A percentile compares a stretch with the other conserved stretches of the same genome.
These are phyloP conservation scores for Tiphia femorata DNA, from an alignment of 2,888 invertebrate genomes.

Conservation along the genomic window DNA sequence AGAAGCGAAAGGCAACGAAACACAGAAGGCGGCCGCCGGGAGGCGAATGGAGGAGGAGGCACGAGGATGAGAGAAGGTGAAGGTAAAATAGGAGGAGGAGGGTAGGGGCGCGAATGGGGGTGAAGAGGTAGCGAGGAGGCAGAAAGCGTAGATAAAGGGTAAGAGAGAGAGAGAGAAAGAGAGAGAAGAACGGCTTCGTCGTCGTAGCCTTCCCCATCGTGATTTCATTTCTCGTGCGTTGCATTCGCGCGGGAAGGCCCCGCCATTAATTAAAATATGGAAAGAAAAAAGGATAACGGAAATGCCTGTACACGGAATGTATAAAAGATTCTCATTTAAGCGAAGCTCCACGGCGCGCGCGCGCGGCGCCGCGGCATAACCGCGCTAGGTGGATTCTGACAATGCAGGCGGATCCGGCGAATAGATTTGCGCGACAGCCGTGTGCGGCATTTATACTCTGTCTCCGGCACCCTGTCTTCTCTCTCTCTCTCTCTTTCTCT, in stretches of 20 bases:
- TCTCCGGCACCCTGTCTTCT: too few relatives aligned
- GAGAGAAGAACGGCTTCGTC: slow-evolving; percentile 22
- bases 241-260: slow-evolving; percentile 42
- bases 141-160: neutral
- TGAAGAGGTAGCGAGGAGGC: too few relatives aligned
- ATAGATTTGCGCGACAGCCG: slow-evolving; percentile 47
- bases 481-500: neutral
- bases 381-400: slow-evolving; percentile 45
- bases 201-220: too few relatives aligned
- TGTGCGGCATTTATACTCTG: slow-evolving; percentile 43
- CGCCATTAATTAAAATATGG: slow-evolving; percentile 58
- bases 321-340: slow-evolving; percentile 60
- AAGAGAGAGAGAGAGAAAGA: neutral
- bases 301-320: slow-evolving; percentile 52
- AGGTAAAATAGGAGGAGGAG: neutral
- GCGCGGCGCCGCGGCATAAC: slow-evolving; percentile 30
- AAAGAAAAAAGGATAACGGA: slow-evolving; percentile 45
- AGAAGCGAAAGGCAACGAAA: neutral
- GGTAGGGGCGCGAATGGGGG: too few relatives aligned
- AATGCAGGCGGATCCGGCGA: slow-evolving; percentile 45
- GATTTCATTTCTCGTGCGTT: slow-evolving; percentile 47
- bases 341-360: slow-evolving; percentile 38
- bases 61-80: neutral
- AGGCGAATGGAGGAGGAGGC: neutral
- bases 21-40: neutral